Percentiles rank a stretch among this genome's conserved stretches.
These are phyloP conservation scores for Brachirus orientalis DNA, from an alignment of 2,113 vertebrate species.

Conservation along the genomic window DNA sequence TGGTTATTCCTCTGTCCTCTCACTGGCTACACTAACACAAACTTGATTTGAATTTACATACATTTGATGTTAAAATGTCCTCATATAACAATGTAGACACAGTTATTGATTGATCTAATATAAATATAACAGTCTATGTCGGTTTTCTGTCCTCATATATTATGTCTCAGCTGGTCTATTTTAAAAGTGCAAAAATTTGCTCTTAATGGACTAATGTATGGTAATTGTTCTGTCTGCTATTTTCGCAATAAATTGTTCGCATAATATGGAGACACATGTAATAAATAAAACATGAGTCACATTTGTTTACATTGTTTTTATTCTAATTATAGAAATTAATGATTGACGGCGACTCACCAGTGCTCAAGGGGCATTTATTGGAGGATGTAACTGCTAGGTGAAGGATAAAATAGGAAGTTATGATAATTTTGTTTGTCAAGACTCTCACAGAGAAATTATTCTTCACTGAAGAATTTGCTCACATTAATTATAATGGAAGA, in stretches of 20 bases:
- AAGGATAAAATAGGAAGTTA: constrained; percentile 36
- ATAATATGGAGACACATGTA: constrained; percentile 7
- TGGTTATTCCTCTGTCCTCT: too few relatives aligned
- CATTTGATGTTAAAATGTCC: too few relatives aligned
- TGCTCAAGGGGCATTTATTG: constrained; percentile 32
- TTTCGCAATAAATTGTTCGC: not conserved
- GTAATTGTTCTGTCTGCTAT: not conserved
- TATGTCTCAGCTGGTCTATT: not conserved
- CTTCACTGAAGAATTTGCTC: constrained; percentile 43
- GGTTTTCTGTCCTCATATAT: not conserved
- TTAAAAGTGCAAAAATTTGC: not conserved
- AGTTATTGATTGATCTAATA: too few relatives aligned
- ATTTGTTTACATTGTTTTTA: constrained; percentile 20
- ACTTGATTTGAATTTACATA: too few relatives aligned
- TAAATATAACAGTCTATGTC: not conserved
- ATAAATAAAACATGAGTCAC: constrained; percentile 3
- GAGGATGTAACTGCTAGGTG: constrained; percentile 12
- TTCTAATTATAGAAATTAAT: constrained; percentile 42
- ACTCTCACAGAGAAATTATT: constrained; percentile 47
- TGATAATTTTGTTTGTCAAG: constrained; percentile 46
- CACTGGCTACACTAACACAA: too few relatives aligned
- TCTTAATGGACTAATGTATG: not conserved
- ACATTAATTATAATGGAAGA: constrained; percentile 55
- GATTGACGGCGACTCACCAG: constrained; percentile 15
- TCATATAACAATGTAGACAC: too few relatives aligned